Percentiles rank a stretch among this genome's conserved stretches.
These are phyloP conservation scores for Raillietiella orientalis DNA, from an alignment of 2,888 invertebrate genomes.

Conservation along the genomic window DNA sequence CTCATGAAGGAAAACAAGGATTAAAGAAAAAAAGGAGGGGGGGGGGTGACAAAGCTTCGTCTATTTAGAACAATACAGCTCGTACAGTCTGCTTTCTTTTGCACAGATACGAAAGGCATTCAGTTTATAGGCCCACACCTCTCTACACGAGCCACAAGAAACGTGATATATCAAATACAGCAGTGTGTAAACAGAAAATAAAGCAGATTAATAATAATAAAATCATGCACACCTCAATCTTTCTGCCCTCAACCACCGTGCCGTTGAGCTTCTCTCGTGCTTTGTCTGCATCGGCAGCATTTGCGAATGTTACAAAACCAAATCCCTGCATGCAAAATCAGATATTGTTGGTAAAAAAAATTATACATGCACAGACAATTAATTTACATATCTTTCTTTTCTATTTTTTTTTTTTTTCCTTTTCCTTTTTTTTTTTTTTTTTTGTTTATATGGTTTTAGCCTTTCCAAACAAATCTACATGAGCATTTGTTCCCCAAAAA, in stretches of 20 bases:
- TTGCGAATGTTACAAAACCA: slow-evolving; percentile 99
- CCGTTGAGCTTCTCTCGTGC: slow-evolving; percentile 99
- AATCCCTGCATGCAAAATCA: slow-evolving; percentile 73
- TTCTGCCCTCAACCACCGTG: slow-evolving; percentile 99
- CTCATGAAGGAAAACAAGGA: too few species aligned
- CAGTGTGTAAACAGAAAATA: slow-evolving; percentile 4
- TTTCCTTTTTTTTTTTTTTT: slow-evolving; percentile 2
- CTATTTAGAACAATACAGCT: too few species aligned
- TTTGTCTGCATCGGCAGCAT: slow-evolving; percentile 99
- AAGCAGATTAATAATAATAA: slow-evolving; percentile 8
- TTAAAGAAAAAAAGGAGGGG: too few species aligned
- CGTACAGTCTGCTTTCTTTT: too few species aligned
- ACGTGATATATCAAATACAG: slow-evolving; percentile 1
- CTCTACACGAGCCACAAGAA: not conserved
- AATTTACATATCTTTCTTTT: too few species aligned
- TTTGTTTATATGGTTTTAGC: too few species aligned
- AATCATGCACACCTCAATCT: slow-evolving; percentile 98
- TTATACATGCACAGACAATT: slow-evolving; percentile 4
- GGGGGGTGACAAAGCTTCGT: too few species aligned
- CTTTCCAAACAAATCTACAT: not conserved
- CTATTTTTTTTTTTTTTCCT: not conserved
- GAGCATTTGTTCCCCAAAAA: too few species aligned
- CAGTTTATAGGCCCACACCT: not conserved
- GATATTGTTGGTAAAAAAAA: slow-evolving; percentile 7
- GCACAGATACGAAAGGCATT: not conserved